Evolutionary conservation across 2,113 vertebrate genomes (phyloP).

Genomic region (Argyrosomus japonicus): DNA sequence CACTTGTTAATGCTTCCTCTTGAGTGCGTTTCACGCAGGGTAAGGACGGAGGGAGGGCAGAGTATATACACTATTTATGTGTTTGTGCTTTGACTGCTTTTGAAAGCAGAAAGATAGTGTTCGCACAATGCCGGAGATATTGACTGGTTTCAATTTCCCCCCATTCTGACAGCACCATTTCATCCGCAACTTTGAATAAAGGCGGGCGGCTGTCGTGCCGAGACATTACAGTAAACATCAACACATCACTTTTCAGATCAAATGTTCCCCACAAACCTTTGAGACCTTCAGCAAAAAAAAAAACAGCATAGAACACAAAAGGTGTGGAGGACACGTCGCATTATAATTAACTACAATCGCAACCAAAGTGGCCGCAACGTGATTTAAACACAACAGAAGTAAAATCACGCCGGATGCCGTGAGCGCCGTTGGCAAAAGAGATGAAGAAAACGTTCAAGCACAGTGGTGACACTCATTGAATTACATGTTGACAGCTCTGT

Average conservation of each 20-base stretch:
- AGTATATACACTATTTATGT: neutral
- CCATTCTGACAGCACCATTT: slow-evolving; percentile 66
- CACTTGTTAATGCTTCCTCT: slow-evolving; percentile 17
- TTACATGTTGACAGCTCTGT: slow-evolving; percentile 75
- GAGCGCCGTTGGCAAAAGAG: slow-evolving; percentile 21
- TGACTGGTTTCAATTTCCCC: slow-evolving; percentile 76
- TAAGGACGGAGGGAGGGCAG: neutral
- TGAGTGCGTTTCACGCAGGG: neutral
- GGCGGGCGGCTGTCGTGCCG: slow-evolving; percentile 24
- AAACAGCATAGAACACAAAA: neutral
- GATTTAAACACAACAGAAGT: slow-evolving; percentile 49
- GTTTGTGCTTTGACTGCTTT: slow-evolving; percentile 34
- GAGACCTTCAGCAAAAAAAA: neutral
- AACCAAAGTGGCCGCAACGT: slow-evolving; percentile 15
- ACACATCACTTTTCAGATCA: slow-evolving; percentile 51
- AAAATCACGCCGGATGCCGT: slow-evolving; percentile 14
- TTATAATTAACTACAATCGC: slow-evolving; percentile 41
- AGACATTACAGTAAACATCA: slow-evolving; percentile 53
- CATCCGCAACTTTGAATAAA: slow-evolving; percentile 57
- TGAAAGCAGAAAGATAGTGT: slow-evolving; percentile 52
- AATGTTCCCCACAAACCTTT: neutral
- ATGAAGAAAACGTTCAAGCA: slow-evolving; percentile 52
- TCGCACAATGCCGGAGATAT: slow-evolving; percentile 54
- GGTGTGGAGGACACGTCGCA: neutral
- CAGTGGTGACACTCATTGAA: slow-evolving; percentile 72